Conservation (phyloP, 1,140 invertebrate genomes). For the Caenorhabditis brenneri region DNA sequence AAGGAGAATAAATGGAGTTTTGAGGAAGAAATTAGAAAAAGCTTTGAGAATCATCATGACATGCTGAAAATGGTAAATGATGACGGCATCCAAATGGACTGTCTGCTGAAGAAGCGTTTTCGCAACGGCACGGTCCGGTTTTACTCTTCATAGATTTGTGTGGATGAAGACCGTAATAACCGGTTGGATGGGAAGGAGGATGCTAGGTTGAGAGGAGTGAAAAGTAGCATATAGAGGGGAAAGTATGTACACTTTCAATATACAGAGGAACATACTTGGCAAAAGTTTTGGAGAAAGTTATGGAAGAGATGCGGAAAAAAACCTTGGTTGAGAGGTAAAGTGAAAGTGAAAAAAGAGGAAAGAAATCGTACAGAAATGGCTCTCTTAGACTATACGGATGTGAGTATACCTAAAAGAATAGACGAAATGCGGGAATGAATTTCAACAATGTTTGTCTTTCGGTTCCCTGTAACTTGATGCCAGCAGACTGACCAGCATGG, state of each 20-base stretch:
- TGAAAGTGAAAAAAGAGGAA: not conserved
- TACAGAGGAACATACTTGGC: conserved; percentile 11
- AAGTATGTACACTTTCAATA: conserved; percentile 35
- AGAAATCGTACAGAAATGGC: not conserved
- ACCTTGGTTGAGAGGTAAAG: not conserved
- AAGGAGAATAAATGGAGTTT: not conserved
- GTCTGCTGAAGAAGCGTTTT: not conserved
- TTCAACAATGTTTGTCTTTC: conserved; percentile 27
- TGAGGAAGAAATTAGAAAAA: not conserved
- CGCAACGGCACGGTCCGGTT: conserved; percentile 20
- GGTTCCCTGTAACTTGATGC: conserved; percentile 20
- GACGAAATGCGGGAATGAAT: conserved; percentile 8
- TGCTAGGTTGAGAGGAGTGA: not conserved
- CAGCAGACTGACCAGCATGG: not conserved
- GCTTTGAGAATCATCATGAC: conserved; percentile 26
- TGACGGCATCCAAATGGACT: conserved; percentile 36
- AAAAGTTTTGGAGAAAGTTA: conserved; percentile 35
- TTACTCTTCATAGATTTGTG: conserved; percentile 35
- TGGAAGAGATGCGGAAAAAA: not conserved
- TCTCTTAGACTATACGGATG: not conserved
- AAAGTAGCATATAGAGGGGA: conserved; percentile 29
- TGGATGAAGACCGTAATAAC: conserved; percentile 38
- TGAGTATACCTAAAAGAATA: not conserved
- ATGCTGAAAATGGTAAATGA: conserved; percentile 29
- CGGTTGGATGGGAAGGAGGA: not conserved